A percentile compares a stretch with the other conserved stretches of the same genome.
Conservation (phyloP, 2,113 vertebrate species). For the Pomatostomus ruficeps region DNA sequence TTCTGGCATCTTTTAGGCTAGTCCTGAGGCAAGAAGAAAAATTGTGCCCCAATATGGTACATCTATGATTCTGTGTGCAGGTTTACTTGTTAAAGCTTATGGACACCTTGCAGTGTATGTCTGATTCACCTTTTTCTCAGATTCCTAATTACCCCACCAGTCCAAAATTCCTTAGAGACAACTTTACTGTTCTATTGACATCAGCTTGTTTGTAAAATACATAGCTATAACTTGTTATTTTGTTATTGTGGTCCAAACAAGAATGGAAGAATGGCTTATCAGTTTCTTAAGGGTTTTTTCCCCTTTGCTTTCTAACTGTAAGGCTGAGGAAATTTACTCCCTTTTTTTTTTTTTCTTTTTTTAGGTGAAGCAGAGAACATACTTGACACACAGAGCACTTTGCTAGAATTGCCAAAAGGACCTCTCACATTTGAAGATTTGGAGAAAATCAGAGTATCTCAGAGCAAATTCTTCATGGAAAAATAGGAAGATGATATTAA, state of each 20-base stretch:
- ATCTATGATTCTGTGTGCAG: neutral
- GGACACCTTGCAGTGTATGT: neutral
- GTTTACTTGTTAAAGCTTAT: neutral
- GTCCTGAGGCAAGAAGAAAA: neutral
- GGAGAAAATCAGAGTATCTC: slow-evolving; percentile 81
- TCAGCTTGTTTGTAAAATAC: neutral
- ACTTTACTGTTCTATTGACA: neutral
- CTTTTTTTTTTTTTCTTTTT: neutral
- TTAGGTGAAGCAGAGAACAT: slow-evolving; percentile 84
- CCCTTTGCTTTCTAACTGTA: neutral
- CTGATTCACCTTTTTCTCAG: neutral
- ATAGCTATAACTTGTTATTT: neutral
- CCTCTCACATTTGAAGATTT: slow-evolving; percentile 79
- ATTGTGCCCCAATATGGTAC: neutral
- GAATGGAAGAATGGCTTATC: too few relatives aligned
- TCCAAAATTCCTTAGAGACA: neutral
- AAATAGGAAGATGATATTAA: slow-evolving; percentile 58
- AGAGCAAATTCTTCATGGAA: slow-evolving; percentile 72
- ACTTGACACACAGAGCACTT: slow-evolving; percentile 68
- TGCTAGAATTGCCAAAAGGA: slow-evolving; percentile 77
- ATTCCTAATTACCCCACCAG: neutral
- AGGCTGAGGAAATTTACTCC: neutral
- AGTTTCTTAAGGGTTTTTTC: neutral
- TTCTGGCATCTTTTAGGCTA: neutral
- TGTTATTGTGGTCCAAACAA: neutral